Base-by-base conservation (phyloP, 2,113 vertebrate species). In the Anser brachyrhynchus region DNA sequence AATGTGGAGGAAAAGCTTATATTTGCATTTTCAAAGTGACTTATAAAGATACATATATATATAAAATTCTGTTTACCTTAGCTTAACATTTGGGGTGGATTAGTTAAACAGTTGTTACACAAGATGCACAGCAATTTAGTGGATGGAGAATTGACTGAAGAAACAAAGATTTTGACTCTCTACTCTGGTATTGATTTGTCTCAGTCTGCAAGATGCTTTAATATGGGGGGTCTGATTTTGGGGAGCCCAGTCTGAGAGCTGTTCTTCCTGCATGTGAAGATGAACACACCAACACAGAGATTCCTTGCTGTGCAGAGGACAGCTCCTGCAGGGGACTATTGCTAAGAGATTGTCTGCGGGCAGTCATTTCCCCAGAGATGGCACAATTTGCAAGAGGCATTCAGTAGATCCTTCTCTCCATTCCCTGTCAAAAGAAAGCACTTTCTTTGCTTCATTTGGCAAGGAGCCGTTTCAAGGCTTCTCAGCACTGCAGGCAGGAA, bases 401-500 rank as follows among this genome's bases (percentile, higher is more conserved):
- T 57, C 35, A 39, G 23, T n/a, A 93, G 5, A 58, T 82, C 35
- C 8, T 82, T 79, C 58, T 69, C 6, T 66, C 69, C 0, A 0
- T 31, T 74, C 18, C 28, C 81, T 46, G 81, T 79, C 52, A 69
- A 49, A 57, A 49, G 62, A 91, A 91, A 95, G 76, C 43, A 76
- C 4, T 57, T 66, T 89, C 51, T 71, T 33, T 44, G 29, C 10
- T 88, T 86, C 55, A 17, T 81, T 81, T 87, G 41, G 57, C 79
- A 61, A 91, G 80, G 4, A 89, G 55, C 57, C 46, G 55, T 94
- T 91, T 77, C 57, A 58, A 77, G 52, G 37, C 57, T 84, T 89
- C 89, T 81, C 81, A 55, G 70, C 92, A 80, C 62, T 88, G 75
- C 65, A 62, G 85, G 72, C 72, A 80, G 31, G 69, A 83, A 86